Base-by-base conservation (phyloP, 2,113 vertebrate genomes). In the Pongo pygmaeus region DNA sequence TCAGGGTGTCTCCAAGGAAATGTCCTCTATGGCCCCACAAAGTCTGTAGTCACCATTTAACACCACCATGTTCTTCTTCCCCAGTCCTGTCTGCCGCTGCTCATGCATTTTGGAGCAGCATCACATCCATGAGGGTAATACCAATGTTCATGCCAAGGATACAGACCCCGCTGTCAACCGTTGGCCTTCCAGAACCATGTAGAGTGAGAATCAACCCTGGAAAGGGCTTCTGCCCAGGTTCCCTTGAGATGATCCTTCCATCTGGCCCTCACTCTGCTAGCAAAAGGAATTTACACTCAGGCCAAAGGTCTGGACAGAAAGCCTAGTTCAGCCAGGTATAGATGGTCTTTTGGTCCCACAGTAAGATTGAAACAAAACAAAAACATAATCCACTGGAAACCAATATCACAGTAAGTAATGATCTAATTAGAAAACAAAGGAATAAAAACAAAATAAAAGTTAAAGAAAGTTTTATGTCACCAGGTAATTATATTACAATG, bases 81-180 rank as follows among this genome's bases (percentile, higher is more conserved):
- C 55, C 16, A 12, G 14, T 1, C 12, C 35, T 78, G 84, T 14
- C 1, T 25, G 8, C 59, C 22, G 16, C 43, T 93, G 16, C n/a
- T 27, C 43, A 16, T 20, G 50, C 17, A 0, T 8, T 23, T 35
- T 17, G 0, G 18, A 69, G 17, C 11, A 43, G 22, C 40, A 9
- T 23, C 12, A 27, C 0, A 1, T n/a, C n/a, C 40, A 0, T 3
- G 20, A 70, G 23, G 40, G 20, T n/a, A 17, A 55, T 14, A 5
- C 17, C 23, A 13, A 64, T 0, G 11, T 57, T 23, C 40, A 43
- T 1, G 1, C 18, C 75, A 67, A 92, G 57, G 32, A 11, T 17
- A 6, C n/a, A 10, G 12, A n/a, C 16, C 6, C 23, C 14, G 30
- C 74, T 30, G 25, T 75, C 43, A 67, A 40, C 22, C 11, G 6